phyloP scores from a whole-genome alignment of 2,113 vertebrate species.

The Catharus bicknelli region DNA sequence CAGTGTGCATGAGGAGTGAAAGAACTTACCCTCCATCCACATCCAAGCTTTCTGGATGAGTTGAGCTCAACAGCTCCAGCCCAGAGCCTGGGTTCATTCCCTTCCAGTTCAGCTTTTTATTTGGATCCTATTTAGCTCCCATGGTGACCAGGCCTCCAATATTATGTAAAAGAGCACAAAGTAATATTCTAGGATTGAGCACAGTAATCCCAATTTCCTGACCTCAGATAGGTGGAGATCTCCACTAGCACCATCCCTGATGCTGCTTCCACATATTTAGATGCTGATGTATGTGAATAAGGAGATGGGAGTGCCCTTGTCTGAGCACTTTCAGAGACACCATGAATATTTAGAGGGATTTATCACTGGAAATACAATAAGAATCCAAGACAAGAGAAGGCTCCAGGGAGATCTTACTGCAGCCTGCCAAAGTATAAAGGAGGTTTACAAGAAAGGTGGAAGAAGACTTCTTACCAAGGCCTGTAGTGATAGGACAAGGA shows the following conservation, averaged over 20 bases:
- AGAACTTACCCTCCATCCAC: background rate
- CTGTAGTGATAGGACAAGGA: background rate
- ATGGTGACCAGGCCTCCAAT: background rate
- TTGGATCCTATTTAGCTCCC: background rate
- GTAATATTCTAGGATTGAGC: background rate
- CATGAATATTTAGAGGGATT: background rate
- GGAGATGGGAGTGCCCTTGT: background rate
- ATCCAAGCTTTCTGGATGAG: background rate
- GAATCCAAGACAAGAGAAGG: background rate
- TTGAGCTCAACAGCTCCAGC: background rate
- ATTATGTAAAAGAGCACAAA: background rate
- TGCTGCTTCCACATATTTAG: background rate
- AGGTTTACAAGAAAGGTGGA: background rate
- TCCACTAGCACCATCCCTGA: background rate
- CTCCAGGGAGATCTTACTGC: background rate
- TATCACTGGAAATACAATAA: background rate
- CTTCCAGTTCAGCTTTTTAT: background rate
- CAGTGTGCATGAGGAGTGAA: accelerated
- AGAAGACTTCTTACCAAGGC: background rate
- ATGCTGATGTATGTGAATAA: background rate
- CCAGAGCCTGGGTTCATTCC: background rate
- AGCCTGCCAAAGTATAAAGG: background rate
- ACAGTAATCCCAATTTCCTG: background rate
- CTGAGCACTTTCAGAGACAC: background rate
- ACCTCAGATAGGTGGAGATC: background rate